phyloP scores from a whole-genome alignment of 2,888 invertebrate species.

The Adelognathus sp. region DNA sequence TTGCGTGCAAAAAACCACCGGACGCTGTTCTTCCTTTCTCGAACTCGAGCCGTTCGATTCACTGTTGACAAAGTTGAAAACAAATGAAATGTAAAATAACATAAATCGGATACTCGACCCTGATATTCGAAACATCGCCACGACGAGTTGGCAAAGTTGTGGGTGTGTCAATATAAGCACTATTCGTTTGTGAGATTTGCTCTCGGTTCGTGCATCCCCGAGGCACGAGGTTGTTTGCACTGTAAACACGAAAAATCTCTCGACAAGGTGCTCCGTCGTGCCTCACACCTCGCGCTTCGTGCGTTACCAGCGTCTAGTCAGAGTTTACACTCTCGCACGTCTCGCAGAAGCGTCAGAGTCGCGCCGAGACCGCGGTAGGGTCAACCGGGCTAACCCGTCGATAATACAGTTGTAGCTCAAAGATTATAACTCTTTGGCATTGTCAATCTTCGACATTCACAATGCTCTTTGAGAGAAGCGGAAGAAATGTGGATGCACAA shows the following conservation, averaged over 20 bases:
- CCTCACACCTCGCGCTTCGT: neutral
- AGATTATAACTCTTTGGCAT: too few relatives aligned
- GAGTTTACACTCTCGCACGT: neutral
- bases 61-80: neutral
- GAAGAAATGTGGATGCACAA: neutral
- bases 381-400: slow-evolving; percentile 17
- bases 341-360: neutral
- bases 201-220: neutral
- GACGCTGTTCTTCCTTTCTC: slow-evolving; percentile 3
- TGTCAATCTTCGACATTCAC: too few relatives aligned
- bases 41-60: neutral
- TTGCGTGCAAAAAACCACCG: slow-evolving; percentile 2
- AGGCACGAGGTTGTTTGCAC: slow-evolving; percentile 8
- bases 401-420: slow-evolving; percentile 1
- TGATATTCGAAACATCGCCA: neutral
- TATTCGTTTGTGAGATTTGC: neutral
- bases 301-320: neutral
- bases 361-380: neutral
- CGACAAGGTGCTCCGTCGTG: neutral
- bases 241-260: slow-evolving; percentile 18
- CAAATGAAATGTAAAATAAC: neutral
- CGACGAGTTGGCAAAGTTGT: neutral
- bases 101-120: neutral
- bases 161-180: neutral
- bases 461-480: too few relatives aligned